These are phyloP conservation scores for Drosophila pectinifera DNA, from an alignment of 1,140 invertebrate genomes.

Conservation along the genomic window DNA sequence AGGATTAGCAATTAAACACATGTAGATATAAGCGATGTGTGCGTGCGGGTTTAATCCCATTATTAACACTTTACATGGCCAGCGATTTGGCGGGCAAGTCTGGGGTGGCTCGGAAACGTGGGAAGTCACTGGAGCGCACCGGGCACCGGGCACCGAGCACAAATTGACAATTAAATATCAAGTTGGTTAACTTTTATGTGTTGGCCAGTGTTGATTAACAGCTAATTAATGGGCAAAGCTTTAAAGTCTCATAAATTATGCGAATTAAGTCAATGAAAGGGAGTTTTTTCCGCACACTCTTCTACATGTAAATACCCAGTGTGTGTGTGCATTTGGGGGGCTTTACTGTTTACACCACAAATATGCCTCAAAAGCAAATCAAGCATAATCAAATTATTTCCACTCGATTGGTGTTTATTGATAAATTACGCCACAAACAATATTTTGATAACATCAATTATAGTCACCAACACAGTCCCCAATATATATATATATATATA, in stretches of 20 bases:
- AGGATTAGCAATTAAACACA: slow-evolving; percentile 57
- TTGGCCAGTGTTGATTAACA: slow-evolving; percentile 62
- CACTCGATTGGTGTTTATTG: slow-evolving; percentile 84
- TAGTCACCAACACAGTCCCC: slow-evolving; percentile 65
- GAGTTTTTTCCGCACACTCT: background rate
- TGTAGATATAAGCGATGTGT: slow-evolving; percentile 26
- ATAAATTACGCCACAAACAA: slow-evolving; percentile 85
- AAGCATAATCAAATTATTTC: slow-evolving; percentile 85
- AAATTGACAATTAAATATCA: slow-evolving; percentile 71
- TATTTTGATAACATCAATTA: slow-evolving; percentile 85
- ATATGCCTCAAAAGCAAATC: slow-evolving; percentile 83
- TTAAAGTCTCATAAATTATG: slow-evolving; percentile 68
- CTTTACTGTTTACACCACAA: slow-evolving; percentile 74
- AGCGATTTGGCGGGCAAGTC: slow-evolving; percentile 38
- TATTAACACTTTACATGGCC: slow-evolving; percentile 55
- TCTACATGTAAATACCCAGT: background rate
- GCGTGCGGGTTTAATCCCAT: slow-evolving; percentile 36
- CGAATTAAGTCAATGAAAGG: slow-evolving; percentile 56
- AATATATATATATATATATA: background rate
- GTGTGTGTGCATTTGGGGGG: background rate
- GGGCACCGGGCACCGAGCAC: slow-evolving; percentile 5
- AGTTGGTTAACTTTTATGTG: slow-evolving; percentile 62
- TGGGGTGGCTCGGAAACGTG: slow-evolving; percentile 6
- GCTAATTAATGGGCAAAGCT: slow-evolving; percentile 67
- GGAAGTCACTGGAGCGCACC: slow-evolving; percentile 33